These are phyloP conservation scores for Netelia melanura DNA, from an alignment of 2,888 invertebrate species.

Conservation along the genomic window DNA sequence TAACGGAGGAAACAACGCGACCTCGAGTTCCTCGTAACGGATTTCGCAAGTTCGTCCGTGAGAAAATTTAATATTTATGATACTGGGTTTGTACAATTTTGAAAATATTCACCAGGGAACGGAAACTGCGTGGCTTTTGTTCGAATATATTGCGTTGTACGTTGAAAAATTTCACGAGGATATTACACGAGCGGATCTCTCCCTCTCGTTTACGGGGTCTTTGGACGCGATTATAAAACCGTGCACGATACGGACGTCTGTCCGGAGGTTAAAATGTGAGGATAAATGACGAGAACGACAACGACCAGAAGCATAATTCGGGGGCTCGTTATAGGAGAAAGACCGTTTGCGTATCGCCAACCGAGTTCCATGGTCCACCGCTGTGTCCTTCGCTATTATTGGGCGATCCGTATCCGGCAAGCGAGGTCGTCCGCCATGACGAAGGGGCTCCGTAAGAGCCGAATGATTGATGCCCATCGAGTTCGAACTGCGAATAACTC, in stretches of 20 bases:
- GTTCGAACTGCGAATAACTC: slow-evolving; percentile 17
- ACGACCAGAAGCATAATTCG: background rate
- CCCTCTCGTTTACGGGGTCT: too few species aligned
- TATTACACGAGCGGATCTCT: too few species aligned
- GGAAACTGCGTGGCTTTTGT: background rate
- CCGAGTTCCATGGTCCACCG: background rate
- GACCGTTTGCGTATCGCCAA: too few species aligned
- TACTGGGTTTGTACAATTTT: slow-evolving; percentile 1
- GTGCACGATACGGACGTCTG: too few species aligned
- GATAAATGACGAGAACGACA: background rate
- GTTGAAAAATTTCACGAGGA: background rate
- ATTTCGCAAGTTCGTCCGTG: slow-evolving; percentile 51
- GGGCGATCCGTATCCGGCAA: slow-evolving; percentile 53
- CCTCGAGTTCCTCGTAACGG: slow-evolving; percentile 35
- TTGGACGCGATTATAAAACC: too few species aligned
- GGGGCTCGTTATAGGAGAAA: slow-evolving; percentile 13
- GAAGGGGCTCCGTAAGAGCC: slow-evolving; percentile 10
- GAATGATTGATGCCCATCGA: slow-evolving; percentile 52
- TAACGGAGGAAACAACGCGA: slow-evolving; percentile 11
- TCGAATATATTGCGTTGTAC: background rate
- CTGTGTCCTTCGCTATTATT: slow-evolving; percentile 64
- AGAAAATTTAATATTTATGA: slow-evolving; percentile 53
- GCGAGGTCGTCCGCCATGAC: slow-evolving; percentile 52
- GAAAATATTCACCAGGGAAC: background rate
- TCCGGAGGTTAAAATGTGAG: background rate